A percentile compares a stretch with the other conserved stretches of the same genome.
Conservation (phyloP, 1,140 invertebrate species). For the Bombus affinis region DNA sequence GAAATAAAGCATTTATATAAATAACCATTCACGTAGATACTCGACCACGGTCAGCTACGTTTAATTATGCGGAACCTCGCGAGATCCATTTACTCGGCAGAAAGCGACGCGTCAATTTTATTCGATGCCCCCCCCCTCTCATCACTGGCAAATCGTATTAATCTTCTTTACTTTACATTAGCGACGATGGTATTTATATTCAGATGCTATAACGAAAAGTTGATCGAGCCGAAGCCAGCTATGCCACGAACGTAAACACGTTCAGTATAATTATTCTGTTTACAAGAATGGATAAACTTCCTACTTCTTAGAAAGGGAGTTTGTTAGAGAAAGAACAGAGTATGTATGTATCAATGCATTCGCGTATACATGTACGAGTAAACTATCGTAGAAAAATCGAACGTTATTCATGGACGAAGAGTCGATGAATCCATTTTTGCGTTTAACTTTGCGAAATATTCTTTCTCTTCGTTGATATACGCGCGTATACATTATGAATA, state of each 20-base stretch:
- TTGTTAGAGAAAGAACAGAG: not conserved
- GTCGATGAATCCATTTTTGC: too few species aligned
- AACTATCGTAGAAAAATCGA: too few species aligned
- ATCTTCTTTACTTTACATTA: conserved; percentile 14
- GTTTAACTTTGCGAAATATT: too few species aligned
- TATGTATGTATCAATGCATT: rapidly evolving
- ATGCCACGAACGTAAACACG: conserved; percentile 34
- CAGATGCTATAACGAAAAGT: not conserved
- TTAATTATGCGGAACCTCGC: conserved; percentile 45
- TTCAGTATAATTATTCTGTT: not conserved
- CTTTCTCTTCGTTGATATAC: not conserved
- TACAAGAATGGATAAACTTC: not conserved
- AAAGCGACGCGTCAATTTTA: conserved; percentile 30
- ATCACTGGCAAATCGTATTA: not conserved
- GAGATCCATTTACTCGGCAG: conserved; percentile 33
- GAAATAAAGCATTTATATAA: conserved; percentile 20
- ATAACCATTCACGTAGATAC: not conserved
- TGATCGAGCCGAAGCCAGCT: not conserved
- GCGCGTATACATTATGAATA: not conserved
- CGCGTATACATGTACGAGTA: too few species aligned
- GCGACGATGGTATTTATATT: conserved; percentile 7
- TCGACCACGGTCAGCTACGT: not conserved
- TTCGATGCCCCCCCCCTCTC: not conserved
- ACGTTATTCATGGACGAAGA: too few species aligned
- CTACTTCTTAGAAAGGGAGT: not conserved